These are phyloP conservation scores for Tachysurus vachellii DNA, from an alignment of 2,113 vertebrate species.

Conservation along the genomic window DNA sequence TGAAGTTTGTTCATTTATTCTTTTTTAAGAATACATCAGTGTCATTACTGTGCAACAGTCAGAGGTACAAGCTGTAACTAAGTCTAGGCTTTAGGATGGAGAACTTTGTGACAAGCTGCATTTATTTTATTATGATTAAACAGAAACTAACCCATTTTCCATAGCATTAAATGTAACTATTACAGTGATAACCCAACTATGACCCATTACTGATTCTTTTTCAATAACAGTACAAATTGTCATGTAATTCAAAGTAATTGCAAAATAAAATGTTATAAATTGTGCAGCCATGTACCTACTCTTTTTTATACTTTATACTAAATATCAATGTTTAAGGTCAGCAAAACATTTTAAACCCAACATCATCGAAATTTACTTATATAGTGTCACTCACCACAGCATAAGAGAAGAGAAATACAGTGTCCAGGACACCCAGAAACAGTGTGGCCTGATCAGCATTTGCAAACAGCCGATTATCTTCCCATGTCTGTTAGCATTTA, in stretches of 20 bases:
- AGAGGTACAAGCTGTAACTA: background rate
- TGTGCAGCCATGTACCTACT: background rate
- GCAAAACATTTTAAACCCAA: background rate
- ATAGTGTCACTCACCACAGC: conserved; percentile 82
- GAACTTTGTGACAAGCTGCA: background rate
- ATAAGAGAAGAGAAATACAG: conserved; percentile 94
- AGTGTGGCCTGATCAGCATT: conserved; percentile 82
- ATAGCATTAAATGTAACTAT: background rate
- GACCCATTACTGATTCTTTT: background rate
- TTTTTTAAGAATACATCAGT: background rate
- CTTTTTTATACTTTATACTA: background rate
- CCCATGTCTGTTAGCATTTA: conserved; percentile 78
- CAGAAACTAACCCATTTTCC: background rate
- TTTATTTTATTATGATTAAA: background rate
- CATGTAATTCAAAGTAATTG: background rate
- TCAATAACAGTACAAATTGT: background rate
- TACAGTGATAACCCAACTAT: too few relatives aligned
- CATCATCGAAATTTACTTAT: background rate
- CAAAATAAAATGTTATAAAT: background rate
- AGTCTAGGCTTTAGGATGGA: background rate
- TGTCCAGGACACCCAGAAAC: conserved; percentile 88
- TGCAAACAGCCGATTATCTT: conserved; percentile 80
- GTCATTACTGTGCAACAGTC: background rate
- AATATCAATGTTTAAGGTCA: background rate
- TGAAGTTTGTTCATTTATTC: background rate